A percentile compares a stretch with the other conserved stretches of the same genome.
These are phyloP conservation scores for Takifugu ocellatus DNA, from an alignment of 2,797 vertebrate genomes.

Conservation along the genomic window DNA sequence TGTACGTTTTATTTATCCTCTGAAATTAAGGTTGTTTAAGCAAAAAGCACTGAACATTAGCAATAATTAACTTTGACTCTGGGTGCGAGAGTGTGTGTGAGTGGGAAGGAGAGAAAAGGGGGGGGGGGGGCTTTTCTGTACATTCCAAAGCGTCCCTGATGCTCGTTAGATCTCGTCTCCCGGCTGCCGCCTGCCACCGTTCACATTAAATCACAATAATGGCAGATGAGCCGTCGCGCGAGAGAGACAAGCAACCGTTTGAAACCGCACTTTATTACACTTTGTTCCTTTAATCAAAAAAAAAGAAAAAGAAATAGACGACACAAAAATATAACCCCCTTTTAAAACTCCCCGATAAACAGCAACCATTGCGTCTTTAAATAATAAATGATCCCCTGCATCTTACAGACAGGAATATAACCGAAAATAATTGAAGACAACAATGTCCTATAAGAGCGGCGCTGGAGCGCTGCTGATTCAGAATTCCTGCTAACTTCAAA, in stretches of 20 bases:
- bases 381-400: conserved; percentile 82
- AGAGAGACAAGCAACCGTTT: conserved; percentile 71
- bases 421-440: conserved; percentile 85
- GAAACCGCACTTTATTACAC: conserved; percentile 77
- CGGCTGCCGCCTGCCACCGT: conserved; percentile 64
- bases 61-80: conserved; percentile 2
- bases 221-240: conserved; percentile 61
- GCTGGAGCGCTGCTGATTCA: conserved; percentile 77
- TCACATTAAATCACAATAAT: conserved; percentile 78
- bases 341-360: conserved; percentile 79
- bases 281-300: conserved; percentile 81
- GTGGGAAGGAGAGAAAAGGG: conserved; percentile 28
- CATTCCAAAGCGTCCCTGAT: conserved; percentile 69
- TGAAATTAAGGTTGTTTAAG: conserved; percentile 18
- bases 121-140: conserved; percentile 62
- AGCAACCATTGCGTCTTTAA: conserved; percentile 81
- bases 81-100: conserved; percentile 20
- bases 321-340: conserved; percentile 74
- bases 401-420: conserved; percentile 76
- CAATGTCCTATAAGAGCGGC: conserved; percentile 80
- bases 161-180: conserved; percentile 74
- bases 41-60: conserved; percentile 17
- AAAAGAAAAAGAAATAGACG: conserved; percentile 44
- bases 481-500: conserved; percentile 81
- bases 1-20: conserved; percentile 20